These are phyloP conservation scores for Paramormyrops hopkinsi DNA, from an alignment of 2,797 vertebrate genomes.

Conservation along the genomic window DNA sequence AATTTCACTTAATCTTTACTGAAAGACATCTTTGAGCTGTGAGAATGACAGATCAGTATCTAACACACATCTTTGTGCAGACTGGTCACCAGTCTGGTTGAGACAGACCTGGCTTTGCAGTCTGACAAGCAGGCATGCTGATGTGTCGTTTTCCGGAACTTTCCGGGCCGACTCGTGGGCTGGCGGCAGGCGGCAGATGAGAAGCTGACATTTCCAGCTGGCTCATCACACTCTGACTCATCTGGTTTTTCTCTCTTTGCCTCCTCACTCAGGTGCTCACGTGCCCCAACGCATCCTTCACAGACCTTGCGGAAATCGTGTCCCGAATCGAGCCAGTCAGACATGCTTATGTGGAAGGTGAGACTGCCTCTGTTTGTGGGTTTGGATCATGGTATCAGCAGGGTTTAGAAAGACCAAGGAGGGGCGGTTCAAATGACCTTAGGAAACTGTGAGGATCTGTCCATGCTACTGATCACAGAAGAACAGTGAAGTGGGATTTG, in stretches of 20 bases:
- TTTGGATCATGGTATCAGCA: not conserved
- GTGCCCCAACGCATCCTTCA: conserved; percentile 86
- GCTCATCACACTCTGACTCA: not conserved
- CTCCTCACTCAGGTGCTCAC: conserved; percentile 62
- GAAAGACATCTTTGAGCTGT: not conserved
- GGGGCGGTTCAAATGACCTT: not conserved
- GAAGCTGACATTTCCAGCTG: not conserved
- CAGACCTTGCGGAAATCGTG: conserved; percentile 89
- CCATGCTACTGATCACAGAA: not conserved
- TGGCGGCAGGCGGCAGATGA: not conserved
- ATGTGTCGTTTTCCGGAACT: not conserved
- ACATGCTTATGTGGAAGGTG: conserved; percentile 64
- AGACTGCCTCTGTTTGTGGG: conserved; percentile 38
- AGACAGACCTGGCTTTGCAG: not conserved
- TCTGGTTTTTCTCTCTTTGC: not conserved
- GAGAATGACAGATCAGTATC: not conserved
- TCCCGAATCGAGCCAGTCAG: conserved; percentile 85
- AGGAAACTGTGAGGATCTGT: not conserved
- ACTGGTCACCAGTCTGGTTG: not conserved
- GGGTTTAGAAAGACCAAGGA: not conserved
- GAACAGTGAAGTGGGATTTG: not conserved
- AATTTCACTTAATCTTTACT: not conserved
- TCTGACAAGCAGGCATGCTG: not conserved
- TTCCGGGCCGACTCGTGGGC: not conserved
- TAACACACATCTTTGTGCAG: not conserved